These are phyloP conservation scores for Drosophila arizonae DNA, from an alignment of 1,140 invertebrate genomes.

Conservation along the genomic window DNA sequence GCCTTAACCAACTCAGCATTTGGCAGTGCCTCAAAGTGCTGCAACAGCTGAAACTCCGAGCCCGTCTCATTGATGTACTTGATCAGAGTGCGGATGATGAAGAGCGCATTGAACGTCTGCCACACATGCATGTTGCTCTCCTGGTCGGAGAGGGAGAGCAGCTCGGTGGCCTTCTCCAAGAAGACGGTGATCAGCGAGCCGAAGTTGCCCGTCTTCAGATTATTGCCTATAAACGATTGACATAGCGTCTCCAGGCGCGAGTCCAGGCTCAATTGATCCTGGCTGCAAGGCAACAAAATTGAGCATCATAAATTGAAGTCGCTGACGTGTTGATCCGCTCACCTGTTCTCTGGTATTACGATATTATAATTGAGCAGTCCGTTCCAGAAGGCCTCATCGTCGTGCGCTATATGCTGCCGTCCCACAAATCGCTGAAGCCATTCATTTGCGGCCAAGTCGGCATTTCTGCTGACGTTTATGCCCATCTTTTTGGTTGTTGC, in stretches of 20 bases:
- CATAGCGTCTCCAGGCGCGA: slow-evolving; percentile 89
- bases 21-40: slow-evolving; percentile 87
- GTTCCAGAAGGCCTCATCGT: slow-evolving; percentile 97
- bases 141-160: slow-evolving; percentile 91
- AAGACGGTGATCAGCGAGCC: slow-evolving; percentile 93
- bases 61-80: slow-evolving; percentile 94
- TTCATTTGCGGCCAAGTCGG: slow-evolving; percentile 92
- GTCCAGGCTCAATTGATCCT: slow-evolving; percentile 91
- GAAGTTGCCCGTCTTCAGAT: slow-evolving; percentile 93
- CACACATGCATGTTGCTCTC: slow-evolving; percentile 96
- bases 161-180: slow-evolving; percentile 89
- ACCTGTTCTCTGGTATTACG: slow-evolving; percentile 89
- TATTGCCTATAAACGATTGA: slow-evolving; percentile 90
- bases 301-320: neutral
- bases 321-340: slow-evolving; percentile 73
- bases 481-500: slow-evolving; percentile 88
- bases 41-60: slow-evolving; percentile 89
- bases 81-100: slow-evolving; percentile 93
- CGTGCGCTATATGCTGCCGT: slow-evolving; percentile 89
- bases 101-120: slow-evolving; percentile 97
- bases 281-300: slow-evolving; percentile 83
- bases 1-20: slow-evolving; percentile 58
- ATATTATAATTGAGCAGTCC: slow-evolving; percentile 96
- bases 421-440: slow-evolving; percentile 91
- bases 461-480: slow-evolving; percentile 90